These are phyloP conservation scores for Carabus problematicus DNA, from an alignment of 2,888 invertebrate genomes.

Conservation along the genomic window DNA sequence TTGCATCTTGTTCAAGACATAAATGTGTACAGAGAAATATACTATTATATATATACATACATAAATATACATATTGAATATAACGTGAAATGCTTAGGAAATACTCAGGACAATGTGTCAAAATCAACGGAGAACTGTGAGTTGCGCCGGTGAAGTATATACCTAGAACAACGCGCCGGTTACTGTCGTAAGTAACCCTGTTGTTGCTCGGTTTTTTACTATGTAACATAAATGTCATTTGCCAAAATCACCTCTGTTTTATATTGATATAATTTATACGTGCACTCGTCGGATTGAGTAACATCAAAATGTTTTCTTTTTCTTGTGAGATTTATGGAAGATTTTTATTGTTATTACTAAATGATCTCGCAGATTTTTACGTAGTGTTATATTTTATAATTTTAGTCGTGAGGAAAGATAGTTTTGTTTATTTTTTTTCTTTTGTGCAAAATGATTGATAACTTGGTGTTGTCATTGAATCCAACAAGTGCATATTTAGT, in stretches of 20 bases:
- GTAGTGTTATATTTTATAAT: constrained; percentile 38
- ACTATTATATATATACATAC: constrained; percentile 22
- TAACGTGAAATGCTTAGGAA: constrained; percentile 38
- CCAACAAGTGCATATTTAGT: constrained; percentile 49
- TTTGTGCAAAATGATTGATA: constrained; percentile 24
- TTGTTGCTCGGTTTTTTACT: constrained; percentile 52
- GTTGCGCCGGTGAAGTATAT: constrained; percentile 18
- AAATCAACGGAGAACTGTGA: constrained; percentile 18
- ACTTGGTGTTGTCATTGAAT: constrained; percentile 36
- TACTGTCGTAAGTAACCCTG: constrained; percentile 30
- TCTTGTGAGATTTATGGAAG: constrained; percentile 43
- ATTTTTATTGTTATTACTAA: constrained; percentile 35
- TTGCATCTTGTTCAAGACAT: constrained; percentile 20
- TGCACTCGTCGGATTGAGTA: constrained; percentile 45
- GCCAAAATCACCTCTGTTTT: constrained; percentile 59
- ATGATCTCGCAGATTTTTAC: constrained; percentile 37
- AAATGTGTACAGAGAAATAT: constrained; percentile 36
- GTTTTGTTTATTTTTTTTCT: constrained; percentile 9
- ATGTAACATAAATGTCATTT: constrained; percentile 63
- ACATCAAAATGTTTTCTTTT: constrained; percentile 48
- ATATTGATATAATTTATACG: constrained; percentile 49
- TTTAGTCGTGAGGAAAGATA: constrained; percentile 21
- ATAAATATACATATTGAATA: constrained; percentile 36
- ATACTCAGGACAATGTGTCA: constrained; percentile 41
- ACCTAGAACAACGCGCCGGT: constrained; percentile 19